phyloP scores from a whole-genome alignment of 2,888 invertebrate genomes.

The Drosophila barbarae region DNA sequence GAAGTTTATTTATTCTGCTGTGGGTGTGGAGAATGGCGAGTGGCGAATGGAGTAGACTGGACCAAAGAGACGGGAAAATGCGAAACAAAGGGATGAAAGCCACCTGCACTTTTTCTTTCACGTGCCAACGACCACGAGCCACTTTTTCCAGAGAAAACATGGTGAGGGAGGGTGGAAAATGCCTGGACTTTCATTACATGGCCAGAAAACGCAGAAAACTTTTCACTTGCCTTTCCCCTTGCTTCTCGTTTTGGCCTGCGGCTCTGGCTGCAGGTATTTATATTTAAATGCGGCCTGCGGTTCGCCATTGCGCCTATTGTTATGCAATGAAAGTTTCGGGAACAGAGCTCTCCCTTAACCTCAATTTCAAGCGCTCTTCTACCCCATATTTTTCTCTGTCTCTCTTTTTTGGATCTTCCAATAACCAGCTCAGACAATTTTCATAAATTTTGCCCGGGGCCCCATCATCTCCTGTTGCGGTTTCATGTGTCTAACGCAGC shows the following conservation, averaged over 20 bases:
- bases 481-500: conserved; percentile 27
- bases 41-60: conserved; percentile 27
- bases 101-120: conserved; percentile 70
- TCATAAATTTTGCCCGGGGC: conserved; percentile 42
- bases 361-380: conserved; percentile 4
- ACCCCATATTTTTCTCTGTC: background rate
- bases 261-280: conserved; percentile 70
- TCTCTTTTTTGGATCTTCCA: background rate
- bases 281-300: conserved; percentile 71
- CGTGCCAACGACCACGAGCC: conserved; percentile 58
- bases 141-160: conserved; percentile 25
- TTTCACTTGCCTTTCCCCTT: conserved; percentile 41
- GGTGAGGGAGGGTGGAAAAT: background rate
- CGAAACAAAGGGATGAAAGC: conserved; percentile 34
- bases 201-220: conserved; percentile 64
- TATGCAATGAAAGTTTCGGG: conserved; percentile 69
- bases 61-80: conserved; percentile 6
- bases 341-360: conserved; percentile 21
- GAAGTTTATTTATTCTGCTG: conserved; percentile 67
- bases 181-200: conserved; percentile 51
- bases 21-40: conserved; percentile 9
- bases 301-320: conserved; percentile 71
- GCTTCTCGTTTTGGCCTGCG: conserved; percentile 36
- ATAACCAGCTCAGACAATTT: conserved; percentile 38
- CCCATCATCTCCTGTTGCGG: conserved; percentile 9